Conservation (phyloP, 2,888 invertebrate species). For the Criorhina ranunculi region DNA sequence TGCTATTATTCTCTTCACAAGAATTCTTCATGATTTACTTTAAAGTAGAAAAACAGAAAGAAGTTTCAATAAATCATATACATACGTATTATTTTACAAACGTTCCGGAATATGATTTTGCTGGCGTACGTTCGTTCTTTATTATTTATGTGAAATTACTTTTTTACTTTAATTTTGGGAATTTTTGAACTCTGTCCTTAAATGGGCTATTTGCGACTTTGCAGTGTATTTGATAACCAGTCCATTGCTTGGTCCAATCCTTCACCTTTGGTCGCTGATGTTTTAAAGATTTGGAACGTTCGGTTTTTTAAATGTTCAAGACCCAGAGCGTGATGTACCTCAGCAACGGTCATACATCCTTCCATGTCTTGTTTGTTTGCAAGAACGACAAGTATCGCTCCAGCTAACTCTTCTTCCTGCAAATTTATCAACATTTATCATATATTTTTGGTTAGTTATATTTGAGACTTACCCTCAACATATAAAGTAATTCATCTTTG, state of each 20-base stretch:
- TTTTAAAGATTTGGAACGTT: constrained; percentile 98
- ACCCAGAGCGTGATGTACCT: constrained; percentile 98
- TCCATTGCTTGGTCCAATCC: constrained; percentile 99
- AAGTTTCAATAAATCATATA: constrained; percentile 50
- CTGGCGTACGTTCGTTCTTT: constrained; percentile 34
- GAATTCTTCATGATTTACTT: constrained; percentile 46
- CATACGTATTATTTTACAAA: constrained; percentile 55
- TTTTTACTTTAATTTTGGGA: constrained; percentile 35
- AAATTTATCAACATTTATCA: background rate
- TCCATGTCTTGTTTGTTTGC: constrained; percentile 99
- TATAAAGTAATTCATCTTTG: constrained; percentile 98
- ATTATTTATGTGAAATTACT: constrained; percentile 45
- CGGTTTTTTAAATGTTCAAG: constrained; percentile 97
- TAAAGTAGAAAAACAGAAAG: constrained; percentile 40
- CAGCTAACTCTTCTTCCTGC: constrained; percentile 98
- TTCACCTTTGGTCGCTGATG: constrained; percentile 98
- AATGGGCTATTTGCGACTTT: constrained; percentile 91
- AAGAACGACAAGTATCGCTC: constrained; percentile 97
- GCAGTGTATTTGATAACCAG: constrained; percentile 96
- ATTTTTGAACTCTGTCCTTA: constrained; percentile 55
- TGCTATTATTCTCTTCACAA: constrained; percentile 35
- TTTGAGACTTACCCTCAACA: constrained; percentile 92
- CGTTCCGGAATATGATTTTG: constrained; percentile 40
- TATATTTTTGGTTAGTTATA: background rate
- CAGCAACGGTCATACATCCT: constrained; percentile 97